These are phyloP conservation scores for Corvus cornix DNA, from an alignment of 2,113 vertebrate genomes.

Conservation along the genomic window DNA sequence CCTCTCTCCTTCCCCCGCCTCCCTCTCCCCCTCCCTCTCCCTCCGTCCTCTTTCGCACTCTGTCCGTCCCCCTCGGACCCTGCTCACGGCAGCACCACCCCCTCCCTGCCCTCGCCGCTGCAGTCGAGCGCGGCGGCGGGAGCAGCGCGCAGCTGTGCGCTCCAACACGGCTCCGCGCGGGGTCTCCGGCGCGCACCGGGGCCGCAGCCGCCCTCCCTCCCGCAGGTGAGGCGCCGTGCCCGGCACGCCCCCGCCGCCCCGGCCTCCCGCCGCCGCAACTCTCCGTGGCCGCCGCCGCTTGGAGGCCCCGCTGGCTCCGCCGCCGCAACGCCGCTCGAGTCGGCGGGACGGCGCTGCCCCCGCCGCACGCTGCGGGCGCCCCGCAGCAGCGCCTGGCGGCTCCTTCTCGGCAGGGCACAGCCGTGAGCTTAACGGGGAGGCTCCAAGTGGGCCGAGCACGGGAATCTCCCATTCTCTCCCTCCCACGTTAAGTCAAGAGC, in stretches of 20 bases:
- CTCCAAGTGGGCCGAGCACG: neutral
- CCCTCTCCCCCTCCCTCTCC: neutral
- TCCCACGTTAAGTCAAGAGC: neutral
- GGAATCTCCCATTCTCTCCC: neutral
- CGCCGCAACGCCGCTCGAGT: neutral
- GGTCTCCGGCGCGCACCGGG: neutral
- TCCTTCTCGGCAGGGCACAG: neutral
- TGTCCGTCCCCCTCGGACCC: neutral
- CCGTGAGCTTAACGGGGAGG: neutral
- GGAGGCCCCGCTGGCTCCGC: too few species aligned
- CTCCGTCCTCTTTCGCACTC: neutral
- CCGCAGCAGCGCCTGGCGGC: neutral
- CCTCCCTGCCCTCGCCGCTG: neutral
- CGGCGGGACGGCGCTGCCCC: neutral
- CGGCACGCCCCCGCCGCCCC: too few species aligned
- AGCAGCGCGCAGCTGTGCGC: neutral
- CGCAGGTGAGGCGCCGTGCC: too few species aligned
- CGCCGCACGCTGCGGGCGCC: neutral
- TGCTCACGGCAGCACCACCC: conserved; percentile 12
- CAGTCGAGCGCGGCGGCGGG: neutral
- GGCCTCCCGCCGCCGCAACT: too few species aligned
- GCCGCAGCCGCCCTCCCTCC: neutral
- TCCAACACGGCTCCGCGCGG: neutral
- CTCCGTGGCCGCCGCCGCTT: too few species aligned
- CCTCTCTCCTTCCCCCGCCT: neutral